phyloP scores from a whole-genome alignment of 1,140 invertebrate genomes.

The Bombus picipes region DNA sequence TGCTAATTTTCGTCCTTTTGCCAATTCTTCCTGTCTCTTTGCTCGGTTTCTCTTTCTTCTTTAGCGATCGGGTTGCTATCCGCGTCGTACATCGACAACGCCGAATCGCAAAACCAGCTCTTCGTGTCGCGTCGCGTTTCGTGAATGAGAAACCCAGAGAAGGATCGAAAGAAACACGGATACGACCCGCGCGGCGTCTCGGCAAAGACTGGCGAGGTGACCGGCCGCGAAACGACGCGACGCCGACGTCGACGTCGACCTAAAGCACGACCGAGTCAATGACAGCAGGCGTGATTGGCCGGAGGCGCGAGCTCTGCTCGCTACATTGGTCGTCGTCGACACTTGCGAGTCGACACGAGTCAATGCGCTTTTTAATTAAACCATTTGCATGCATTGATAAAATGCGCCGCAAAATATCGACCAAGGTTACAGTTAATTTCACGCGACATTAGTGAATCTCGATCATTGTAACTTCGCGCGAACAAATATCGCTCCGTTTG shows the following conservation, averaged over 20 bases:
- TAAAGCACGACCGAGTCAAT: slow-evolving; percentile 9
- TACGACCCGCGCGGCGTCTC: slow-evolving; percentile 6
- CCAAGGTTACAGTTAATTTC: not conserved
- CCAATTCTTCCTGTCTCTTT: not conserved
- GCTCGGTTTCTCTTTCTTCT: too few species aligned
- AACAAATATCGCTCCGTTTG: not conserved
- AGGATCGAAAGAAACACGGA: not conserved
- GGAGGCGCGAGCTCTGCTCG: not conserved
- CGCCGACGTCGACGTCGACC: slow-evolving; percentile 8
- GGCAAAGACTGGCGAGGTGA: slow-evolving; percentile 52
- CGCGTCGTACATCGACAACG: not conserved
- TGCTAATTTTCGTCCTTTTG: too few species aligned
- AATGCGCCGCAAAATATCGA: not conserved
- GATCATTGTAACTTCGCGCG: not conserved
- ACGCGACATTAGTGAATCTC: not conserved
- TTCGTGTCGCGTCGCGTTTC: not conserved
- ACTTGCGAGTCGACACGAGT: not conserved
- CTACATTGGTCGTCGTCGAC: too few species aligned
- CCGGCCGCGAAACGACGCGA: slow-evolving; percentile 28
- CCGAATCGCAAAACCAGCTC: not conserved
- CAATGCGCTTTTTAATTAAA: slow-evolving; percentile 18
- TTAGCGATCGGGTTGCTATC: not conserved
- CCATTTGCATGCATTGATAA: not conserved
- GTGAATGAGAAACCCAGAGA: too few species aligned
- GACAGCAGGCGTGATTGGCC: slow-evolving; percentile 43